These are phyloP conservation scores for Coleophora deauratella DNA, from an alignment of 2,888 invertebrate species.

Conservation along the genomic window DNA sequence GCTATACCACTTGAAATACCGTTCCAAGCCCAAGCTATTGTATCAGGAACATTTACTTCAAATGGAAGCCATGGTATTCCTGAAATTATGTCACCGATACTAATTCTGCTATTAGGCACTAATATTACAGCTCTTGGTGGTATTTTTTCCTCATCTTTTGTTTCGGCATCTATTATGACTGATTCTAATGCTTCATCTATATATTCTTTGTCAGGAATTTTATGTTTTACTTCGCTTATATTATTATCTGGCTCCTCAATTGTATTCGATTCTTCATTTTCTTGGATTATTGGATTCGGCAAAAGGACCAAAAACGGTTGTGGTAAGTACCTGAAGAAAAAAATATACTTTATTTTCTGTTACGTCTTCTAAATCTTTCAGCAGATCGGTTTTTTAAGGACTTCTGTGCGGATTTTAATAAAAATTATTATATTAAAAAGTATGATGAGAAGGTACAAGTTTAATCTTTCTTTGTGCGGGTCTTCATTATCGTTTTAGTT, in stretches of 20 bases:
- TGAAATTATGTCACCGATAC: constrained; percentile 63
- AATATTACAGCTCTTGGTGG: constrained; percentile 29
- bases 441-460: no score
- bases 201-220: constrained; percentile 16
- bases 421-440: no score
- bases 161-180: constrained; percentile 39
- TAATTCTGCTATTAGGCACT: constrained; percentile 31
- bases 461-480: no score
- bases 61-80: constrained; percentile 74
- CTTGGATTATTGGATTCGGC: constrained; percentile 22
- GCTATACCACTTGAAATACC: constrained; percentile 44
- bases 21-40: constrained; percentile 57
- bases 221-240: constrained; percentile 11
- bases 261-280: constrained; percentile 13
- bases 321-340: constrained; percentile 24
- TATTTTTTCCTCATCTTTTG: constrained; percentile 13
- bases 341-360: no score
- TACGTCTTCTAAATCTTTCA: no score
- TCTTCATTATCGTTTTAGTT: no score
- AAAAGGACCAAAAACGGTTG: constrained; percentile 38
- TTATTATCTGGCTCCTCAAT: constrained; percentile 12
- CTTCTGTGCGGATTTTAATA: no score
- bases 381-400: no score
- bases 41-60: constrained; percentile 77
- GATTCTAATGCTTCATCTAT: constrained; percentile 39